phyloP scores from a whole-genome alignment of 2,113 vertebrate species.

The Phalacrocorax pelagicus region DNA sequence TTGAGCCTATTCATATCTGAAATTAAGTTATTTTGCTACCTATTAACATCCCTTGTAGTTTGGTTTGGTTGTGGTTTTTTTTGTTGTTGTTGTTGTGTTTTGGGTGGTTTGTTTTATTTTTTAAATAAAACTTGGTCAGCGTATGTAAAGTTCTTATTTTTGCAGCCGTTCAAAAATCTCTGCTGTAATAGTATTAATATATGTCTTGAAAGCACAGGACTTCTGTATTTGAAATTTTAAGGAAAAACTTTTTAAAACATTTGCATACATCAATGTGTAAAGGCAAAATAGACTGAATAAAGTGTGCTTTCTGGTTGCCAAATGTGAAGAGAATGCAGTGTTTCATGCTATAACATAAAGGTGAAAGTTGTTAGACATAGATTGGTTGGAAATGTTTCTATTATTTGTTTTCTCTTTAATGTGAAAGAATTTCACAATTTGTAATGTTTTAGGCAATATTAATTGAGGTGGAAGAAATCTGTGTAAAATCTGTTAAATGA shows the following conservation, averaged over 20 bases:
- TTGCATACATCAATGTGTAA: not conserved
- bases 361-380: not conserved
- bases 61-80: too few species aligned
- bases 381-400: not conserved
- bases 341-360: not conserved
- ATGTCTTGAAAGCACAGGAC: not conserved
- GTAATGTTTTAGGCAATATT: not conserved
- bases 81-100: too few species aligned
- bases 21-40: not conserved
- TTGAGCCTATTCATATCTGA: not conserved
- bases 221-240: not conserved
- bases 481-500: slow-evolving; percentile 18
- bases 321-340: not conserved
- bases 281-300: not conserved
- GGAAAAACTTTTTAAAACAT: not conserved
- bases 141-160: not conserved
- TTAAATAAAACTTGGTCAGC: not conserved
- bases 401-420: slow-evolving; percentile 25
- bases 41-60: not conserved
- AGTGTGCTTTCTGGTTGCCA: not conserved
- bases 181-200: not conserved
- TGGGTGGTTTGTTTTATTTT: not conserved
- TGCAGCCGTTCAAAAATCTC: not conserved
- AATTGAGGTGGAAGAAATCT: slow-evolving; percentile 12
- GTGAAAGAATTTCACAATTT: slow-evolving; percentile 9